Base-by-base conservation (phyloP, 2,888 invertebrate genomes). In the Hofmannophila pseudospretella region DNA sequence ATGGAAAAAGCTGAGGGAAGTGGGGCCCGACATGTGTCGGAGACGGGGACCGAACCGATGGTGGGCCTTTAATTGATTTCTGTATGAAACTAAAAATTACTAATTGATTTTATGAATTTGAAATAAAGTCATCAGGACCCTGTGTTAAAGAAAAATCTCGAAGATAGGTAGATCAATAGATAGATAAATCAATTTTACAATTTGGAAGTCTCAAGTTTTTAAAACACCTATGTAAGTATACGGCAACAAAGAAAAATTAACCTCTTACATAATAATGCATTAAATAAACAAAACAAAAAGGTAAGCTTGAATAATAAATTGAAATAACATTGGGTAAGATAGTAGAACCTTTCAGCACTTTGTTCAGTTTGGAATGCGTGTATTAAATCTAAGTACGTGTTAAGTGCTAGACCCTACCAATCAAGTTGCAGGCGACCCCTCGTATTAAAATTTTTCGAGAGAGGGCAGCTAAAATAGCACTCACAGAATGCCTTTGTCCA, bases 1-100 rank as follows among this genome's bases (percentile, higher is more conserved):
- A 88, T 85, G 87, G 85, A 87, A 84, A 84, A 88, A 87, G 88
- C 84, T 78, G 79, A 82, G 84, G 80, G 84, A 81, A 81, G 85
- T 81, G 87, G 87, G 81, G 89, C 87, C 87, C 85, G 87, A 84
- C 86, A 86, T 86, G 89, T 88, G 89, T 79, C 68, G 80, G 77
- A 82, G 84, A 85, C 82, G 88, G 75, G 87, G 85, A 88, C 88
- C 85, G 79, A 74, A 75, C 88, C 88, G 85, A 79, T 77, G 81
- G 70, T 65, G 70, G 65, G 65, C 59, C 63, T 73, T 67, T 84
- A 86, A 86, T 86, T 86, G 86, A 86, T 85, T 84, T 68, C 69
- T 64, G 60, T 65, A 67, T 67, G 64, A 71, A 69, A 67, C 61
- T 54, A 55, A 60, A 64, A 58, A 63, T 67, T 58, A 45, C 65